Base-by-base conservation (phyloP, 2,888 invertebrate species). In the Dryocosmus kuriphilus region DNA sequence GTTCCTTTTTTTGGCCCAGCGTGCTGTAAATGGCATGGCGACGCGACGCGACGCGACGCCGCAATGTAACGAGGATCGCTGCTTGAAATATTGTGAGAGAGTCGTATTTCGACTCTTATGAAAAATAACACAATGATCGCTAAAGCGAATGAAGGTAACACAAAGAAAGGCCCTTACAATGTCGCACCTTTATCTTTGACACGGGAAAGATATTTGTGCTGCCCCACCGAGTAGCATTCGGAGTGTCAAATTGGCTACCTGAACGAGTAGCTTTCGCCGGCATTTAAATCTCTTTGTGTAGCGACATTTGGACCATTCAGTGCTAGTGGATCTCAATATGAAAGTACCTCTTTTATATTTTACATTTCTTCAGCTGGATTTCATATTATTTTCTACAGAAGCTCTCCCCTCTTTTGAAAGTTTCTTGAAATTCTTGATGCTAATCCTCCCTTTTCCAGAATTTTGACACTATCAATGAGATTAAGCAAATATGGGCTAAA, bases 51-150 rank as follows among this genome's bases (percentile, higher is more conserved):
- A 41, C 67, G 67, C 67, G 24, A 67, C 38, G 38, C n/a, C 35
- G 35, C 62, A 32, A 19, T 32, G 62, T 62, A 62, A 62, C 35
- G 62, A 62, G 62, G 24, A 46, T 67, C 67, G 67, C 71, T n/a
- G 51, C 51, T 71, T 71, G 71, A 71, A 71, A 51, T 71, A 71
- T 71, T 71, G 71, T 71, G 71, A n/a, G 71, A 71, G 71, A 71
- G 71, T 51, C 71, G 71, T 71, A 67, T 67, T 67, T 67, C 46
- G 46, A 24, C 30, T 71, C 71, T 71, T 71, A 71, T 51, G 71
- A 71, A 71, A 71, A 71, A 51, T 71, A 71, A 51, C 30, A 71
- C 51, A 71, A 71, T 71, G 71, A 71, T 46, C 46, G 35, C n/a
- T n/a, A 62, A 62, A n/a, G 62, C 62, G 32, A 62, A 62, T 62